Evolutionary conservation across 2,113 vertebrate species (phyloP), one percentile per base, ranked within the genome.

Genomic region (Brevimyrus niger): DNA sequence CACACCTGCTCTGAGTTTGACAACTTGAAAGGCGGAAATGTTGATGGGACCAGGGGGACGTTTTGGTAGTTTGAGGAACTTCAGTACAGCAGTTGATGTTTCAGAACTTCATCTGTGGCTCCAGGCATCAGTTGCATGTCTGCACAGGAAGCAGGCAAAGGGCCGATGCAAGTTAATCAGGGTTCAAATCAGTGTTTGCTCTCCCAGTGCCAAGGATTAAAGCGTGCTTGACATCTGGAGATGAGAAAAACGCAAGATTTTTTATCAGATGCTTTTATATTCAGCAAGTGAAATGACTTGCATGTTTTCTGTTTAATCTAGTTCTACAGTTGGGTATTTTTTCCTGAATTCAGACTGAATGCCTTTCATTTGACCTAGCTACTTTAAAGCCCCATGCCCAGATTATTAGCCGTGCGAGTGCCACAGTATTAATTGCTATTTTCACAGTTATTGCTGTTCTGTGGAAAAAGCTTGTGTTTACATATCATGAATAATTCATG

Each of bases 401-500:
- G 85, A 53, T 87, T 27, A 35, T 50, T 50, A 35, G 27, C 50
- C 1, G 15, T 35, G 11, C 19, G n/a, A 21, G 27, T 87, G 85
- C 27, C 48, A 38, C 50, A 51, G 82, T 80, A 80, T 80, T 47
- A 48, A 27, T 48, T 86, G 83, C 47, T 23, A 50, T 48, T 86
- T 86, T 48, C 47, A 82, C 47, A 6, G 17, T 51, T 35, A 80
- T 55, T 82, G 31, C 17, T 50, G 19, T 31, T 82, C n/a, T 83
- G 51, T 73, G 48, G 61, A 88, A 73, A 73, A 88, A 11, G 35
- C 42, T 69, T 44, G n/a, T 47, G 44, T 31, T 58, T 73, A 50
- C 27, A 88, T 35, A 27, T 21, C 65, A 76, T 88, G 31, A 82
- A 82, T 88, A 88, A 53, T 88, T 47, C 46, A 80, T 53, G 1